Evolutionary conservation across 2,888 invertebrate species (phyloP).

Genomic region (Sialis fuliginosa): DNA sequence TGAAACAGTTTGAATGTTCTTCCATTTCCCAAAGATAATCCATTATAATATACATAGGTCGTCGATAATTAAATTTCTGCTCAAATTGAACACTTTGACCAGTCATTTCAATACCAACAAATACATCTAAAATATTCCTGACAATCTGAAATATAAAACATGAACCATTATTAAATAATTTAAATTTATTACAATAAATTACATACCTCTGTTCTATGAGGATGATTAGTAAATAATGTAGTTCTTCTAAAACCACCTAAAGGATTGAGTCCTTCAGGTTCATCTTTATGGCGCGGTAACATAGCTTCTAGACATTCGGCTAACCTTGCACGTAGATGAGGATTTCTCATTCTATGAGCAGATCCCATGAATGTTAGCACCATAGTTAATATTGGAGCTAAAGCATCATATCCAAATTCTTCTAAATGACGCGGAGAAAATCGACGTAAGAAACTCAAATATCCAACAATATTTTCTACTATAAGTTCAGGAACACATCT

Average conservation of each 20-base stretch:
- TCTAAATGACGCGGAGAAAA: conserved; percentile 44
- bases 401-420: conserved; percentile 40
- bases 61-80: conserved; percentile 89
- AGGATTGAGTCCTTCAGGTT: conserved; percentile 23
- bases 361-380: conserved; percentile 82
- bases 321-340: conserved; percentile 77
- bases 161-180: conserved; percentile 6
- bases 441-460: conserved; percentile 56
- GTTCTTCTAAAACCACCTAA: conserved; percentile 43
- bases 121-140: conserved; percentile 68
- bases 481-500: conserved; percentile 82
- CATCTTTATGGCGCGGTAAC: conserved; percentile 51
- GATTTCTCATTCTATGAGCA: conserved; percentile 64
- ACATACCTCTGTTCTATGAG: conserved; percentile 44
- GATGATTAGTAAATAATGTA: conserved; percentile 59
- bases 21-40: conserved; percentile 76
- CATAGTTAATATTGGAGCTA: conserved; percentile 55
- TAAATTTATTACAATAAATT: conserved; percentile 3
- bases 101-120: conserved; percentile 96
- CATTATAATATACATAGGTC: conserved; percentile 89
- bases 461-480: conserved; percentile 71
- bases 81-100: conserved; percentile 92
- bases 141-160: conserved; percentile 40
- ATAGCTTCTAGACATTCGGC: conserved; percentile 81
- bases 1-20: conserved; percentile 59